phyloP scores from a whole-genome alignment of 2,888 invertebrate genomes.

The Hirtodrosophila cameraria region DNA sequence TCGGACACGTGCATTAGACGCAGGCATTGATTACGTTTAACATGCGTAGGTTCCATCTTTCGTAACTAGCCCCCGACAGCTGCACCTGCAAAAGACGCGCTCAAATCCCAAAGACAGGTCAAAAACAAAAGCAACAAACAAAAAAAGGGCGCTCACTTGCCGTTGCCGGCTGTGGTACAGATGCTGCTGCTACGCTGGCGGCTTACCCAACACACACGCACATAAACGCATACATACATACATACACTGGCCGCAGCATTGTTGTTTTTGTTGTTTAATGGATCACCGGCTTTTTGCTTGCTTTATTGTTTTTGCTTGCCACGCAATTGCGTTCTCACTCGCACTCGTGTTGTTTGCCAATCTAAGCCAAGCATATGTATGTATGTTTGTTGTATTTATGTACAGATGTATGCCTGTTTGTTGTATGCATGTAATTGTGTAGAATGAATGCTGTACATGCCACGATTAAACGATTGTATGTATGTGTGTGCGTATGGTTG shows the following conservation, averaged over 20 bases:
- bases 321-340: constrained; percentile 55
- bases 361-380: constrained; percentile 35
- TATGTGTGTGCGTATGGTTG: constrained; percentile 15
- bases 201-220: constrained; percentile 36
- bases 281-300: constrained; percentile 76
- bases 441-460: constrained; percentile 71
- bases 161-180: constrained; percentile 66
- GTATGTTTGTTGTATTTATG: constrained; percentile 9
- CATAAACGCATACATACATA: too few relatives aligned
- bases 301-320: constrained; percentile 64
- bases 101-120: constrained; percentile 55
- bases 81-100: constrained; percentile 59
- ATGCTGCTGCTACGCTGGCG: constrained; percentile 74
- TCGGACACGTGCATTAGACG: constrained; percentile 49
- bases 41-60: constrained; percentile 12
- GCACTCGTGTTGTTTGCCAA: constrained; percentile 40
- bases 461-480: constrained; percentile 42
- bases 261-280: constrained; percentile 57
- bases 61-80: constrained; percentile 13
- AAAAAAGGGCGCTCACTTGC: constrained; percentile 68
- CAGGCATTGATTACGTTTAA: constrained; percentile 49
- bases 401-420: too few relatives aligned
- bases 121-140: constrained; percentile 25
- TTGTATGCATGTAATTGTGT: constrained; percentile 35
- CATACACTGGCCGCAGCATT: too few relatives aligned